Evolutionary conservation across 2,888 invertebrate species (phyloP), one percentile per base, ranked within the genome.

Genomic region (Brachycybe producta): DNA sequence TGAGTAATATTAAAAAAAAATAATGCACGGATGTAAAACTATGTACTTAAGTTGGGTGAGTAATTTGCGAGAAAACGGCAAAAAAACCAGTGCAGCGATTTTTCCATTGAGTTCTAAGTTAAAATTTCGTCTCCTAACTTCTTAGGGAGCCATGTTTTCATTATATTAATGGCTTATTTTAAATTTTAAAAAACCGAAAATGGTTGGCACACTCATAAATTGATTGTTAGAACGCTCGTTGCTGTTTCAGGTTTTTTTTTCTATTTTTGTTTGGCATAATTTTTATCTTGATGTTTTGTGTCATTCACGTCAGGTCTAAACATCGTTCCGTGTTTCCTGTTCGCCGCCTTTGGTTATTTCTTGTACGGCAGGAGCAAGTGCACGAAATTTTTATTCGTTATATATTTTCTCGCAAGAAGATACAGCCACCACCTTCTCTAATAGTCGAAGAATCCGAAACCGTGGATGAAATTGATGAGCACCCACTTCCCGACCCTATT

Each of bases 351-450:
- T 98, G 98, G 98, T 83, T 80, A 62, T 92, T 79, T 67, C 73
- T 98, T 55, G 87, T 97, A 2, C 76, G 84, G 41, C 94, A 98
- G 67, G 92, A 95, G 67, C 71, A 77, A 39, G 84, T 95, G 26
- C 91, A 92, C 72, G 87, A 95, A 60, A 77, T 91, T 51, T 98
- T 98, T 69, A 88, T 98, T 62, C 79, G 91, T 52, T 87, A 91
- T 55, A 86, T 98, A 53, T 98, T 95, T 67, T 84, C 86, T 1
- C 84, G 84, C 58, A 52, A 30, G 23, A 46, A 51, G 23, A n/a
- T n/a, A n/a, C 2, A n/a, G 1, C 27, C 47, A 1, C 43, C 41
- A 8, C 27, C 43, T 5, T 26, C 49, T 11, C 19, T 55, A 7
- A 30, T 34, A 11, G 56, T 53, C n/a, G 51, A 53, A 5, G 50